Evolutionary conservation across 1,140 invertebrate species (phyloP), one percentile per base, ranked within the genome.

Genomic region (Drosophila grimshawi): DNA sequence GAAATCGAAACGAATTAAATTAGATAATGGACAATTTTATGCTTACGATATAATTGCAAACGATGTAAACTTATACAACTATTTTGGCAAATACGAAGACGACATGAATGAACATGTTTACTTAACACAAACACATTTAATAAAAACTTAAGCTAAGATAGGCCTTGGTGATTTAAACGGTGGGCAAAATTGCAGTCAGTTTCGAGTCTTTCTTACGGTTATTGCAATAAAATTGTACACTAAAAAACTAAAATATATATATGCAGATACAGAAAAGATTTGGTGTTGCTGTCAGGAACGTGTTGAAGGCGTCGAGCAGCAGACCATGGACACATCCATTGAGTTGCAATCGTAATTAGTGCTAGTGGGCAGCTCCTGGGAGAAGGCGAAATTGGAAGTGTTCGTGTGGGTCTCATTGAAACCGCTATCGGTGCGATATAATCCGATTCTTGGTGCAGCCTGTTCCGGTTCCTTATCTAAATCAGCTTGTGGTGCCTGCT

Each of bases 391-490:
- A 3, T 73, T 64, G 7, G 90, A 94, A 7, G 64, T 86, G 62
- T 73, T 19, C 19, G 19, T 85, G 30, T 52, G 43, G 4, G 82
- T 92, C 52, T 92, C 92, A 56, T 92, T 92, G 59, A 92, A 92
- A n/a, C 92, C 92, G 48, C 91, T 92, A 41, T 92, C 92, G 0
- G 83, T 80, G 2, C 90, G 80, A 74, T 91, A 89, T 5, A 92
- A 78, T 0, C 61, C 61, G 11, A 72, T 53, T 2, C 69, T 66
- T 4, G 68, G 72, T 3, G 7, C 39, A 8, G 56, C 32, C 6
- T 37, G 33, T 27, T 37, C 52, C n/a, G 70, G 33, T 19, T 66
- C 43, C 1, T 29, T 48, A 4, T 3, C 10, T 4, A 11, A 10
- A 3, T 52, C 41, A 3, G 11, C 4, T 3, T 46, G 6, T 3